These are phyloP conservation scores for Mus spretus DNA, from an alignment of 2,797 vertebrate genomes.

Conservation along the genomic window DNA sequence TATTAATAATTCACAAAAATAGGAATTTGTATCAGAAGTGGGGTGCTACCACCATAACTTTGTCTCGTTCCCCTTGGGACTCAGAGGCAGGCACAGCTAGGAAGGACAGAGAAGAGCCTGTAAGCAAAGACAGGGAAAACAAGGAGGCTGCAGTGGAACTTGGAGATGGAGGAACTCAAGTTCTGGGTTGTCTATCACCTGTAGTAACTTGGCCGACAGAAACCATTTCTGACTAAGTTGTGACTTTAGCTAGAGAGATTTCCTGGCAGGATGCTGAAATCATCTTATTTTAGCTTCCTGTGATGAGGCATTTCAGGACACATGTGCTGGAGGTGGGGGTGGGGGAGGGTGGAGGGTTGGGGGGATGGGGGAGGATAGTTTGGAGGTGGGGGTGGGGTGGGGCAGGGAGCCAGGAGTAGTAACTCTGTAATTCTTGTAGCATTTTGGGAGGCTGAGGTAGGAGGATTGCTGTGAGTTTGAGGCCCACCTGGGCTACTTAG, in stretches of 20 bases:
- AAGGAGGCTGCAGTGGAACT: slow-evolving; percentile 32
- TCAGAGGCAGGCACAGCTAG: neutral
- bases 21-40: slow-evolving; percentile 44
- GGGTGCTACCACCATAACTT: neutral
- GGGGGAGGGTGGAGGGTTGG: too few relatives aligned
- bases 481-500: neutral
- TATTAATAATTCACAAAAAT: slow-evolving; percentile 34
- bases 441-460: neutral
- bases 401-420: neutral
- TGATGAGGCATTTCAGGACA: slow-evolving; percentile 75
- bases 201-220: slow-evolving; percentile 72
- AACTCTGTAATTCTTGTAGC: neutral
- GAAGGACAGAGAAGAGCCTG: slow-evolving; percentile 13
- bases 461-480: slow-evolving; percentile 8
- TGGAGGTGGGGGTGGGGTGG: neutral
- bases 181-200: slow-evolving; percentile 67
- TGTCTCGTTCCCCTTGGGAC: neutral
- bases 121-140: neutral
- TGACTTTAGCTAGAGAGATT: slow-evolving; percentile 79
- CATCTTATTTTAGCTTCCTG: slow-evolving; percentile 75
- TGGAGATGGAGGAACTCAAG: slow-evolving; percentile 38
- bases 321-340: neutral
- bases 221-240: slow-evolving; percentile 72
- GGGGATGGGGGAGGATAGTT: too few relatives aligned
- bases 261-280: slow-evolving; percentile 73